phyloP scores from a whole-genome alignment of 2,888 invertebrate genomes.

The Cerastoderma edule region DNA sequence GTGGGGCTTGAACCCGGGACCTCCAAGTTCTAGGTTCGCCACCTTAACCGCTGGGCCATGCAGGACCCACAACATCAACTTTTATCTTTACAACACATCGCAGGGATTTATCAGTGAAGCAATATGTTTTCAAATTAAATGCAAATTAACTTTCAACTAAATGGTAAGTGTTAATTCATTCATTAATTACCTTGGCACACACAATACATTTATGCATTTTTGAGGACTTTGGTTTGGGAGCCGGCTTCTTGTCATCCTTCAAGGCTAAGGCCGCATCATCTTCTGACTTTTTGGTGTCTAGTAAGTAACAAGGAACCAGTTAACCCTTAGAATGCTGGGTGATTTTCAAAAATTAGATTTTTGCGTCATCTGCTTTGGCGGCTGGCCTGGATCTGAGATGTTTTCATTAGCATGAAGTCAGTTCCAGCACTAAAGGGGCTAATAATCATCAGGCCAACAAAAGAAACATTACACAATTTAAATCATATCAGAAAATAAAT shows the following conservation, averaged over 20 bases:
- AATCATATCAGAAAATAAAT: not conserved
- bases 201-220: conserved; percentile 77
- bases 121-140: too few relatives aligned
- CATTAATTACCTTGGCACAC: conserved; percentile 71
- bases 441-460: not conserved
- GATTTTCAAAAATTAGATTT: not conserved
- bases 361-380: not conserved
- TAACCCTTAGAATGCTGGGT: not conserved
- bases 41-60: too few relatives aligned
- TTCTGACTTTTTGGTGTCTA: not conserved
- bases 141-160: too few relatives aligned
- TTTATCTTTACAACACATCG: too few relatives aligned
- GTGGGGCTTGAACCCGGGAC: too few relatives aligned
- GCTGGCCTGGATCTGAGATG: not conserved
- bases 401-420: not conserved
- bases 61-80: too few relatives aligned
- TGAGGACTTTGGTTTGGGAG: conserved; percentile 36
- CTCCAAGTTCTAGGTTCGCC: too few relatives aligned
- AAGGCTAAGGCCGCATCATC: conserved; percentile 54
- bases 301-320: not conserved
- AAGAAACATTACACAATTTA: not conserved
- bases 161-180: too few relatives aligned
- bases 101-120: too few relatives aligned
- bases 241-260: conserved; percentile 54
- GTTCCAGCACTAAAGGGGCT: not conserved